Conservation (phyloP, 2,113 vertebrate genomes). For the Ahaetulla prasina region DNA sequence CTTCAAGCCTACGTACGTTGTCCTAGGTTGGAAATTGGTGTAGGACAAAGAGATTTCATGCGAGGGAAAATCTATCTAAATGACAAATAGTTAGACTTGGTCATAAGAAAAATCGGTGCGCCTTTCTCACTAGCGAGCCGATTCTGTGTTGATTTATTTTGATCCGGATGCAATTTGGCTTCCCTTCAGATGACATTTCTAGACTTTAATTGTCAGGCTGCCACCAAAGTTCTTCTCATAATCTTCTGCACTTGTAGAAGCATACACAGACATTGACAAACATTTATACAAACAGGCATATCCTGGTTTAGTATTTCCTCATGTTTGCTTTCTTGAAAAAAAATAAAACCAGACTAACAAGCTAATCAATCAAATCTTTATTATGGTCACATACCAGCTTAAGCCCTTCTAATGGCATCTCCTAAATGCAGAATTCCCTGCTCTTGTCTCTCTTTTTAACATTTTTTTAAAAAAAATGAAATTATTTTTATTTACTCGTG, state of each 20-base stretch:
- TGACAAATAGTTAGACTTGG: neutral
- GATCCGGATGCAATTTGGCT: slow-evolving; percentile 21
- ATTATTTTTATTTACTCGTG: slow-evolving; percentile 54
- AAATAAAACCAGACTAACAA: neutral
- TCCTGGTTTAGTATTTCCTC: neutral
- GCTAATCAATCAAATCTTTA: neutral
- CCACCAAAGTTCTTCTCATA: neutral
- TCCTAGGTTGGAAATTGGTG: neutral
- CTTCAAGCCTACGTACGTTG: neutral
- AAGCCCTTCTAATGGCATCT: neutral
- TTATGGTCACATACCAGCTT: neutral
- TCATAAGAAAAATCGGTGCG: neutral
- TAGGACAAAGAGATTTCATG: neutral
- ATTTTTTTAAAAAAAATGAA: neutral
- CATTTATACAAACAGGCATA: neutral
- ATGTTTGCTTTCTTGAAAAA: neutral
- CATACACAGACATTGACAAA: neutral
- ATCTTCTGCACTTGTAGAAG: neutral
- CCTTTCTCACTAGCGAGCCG: neutral
- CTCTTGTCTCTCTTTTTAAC: neutral
- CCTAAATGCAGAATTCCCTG: neutral
- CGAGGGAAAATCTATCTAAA: neutral
- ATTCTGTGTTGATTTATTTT: slow-evolving; percentile 35
- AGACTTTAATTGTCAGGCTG: neutral
- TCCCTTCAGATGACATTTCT: slow-evolving; percentile 6